Base-by-base conservation (phyloP, 2,888 invertebrate genomes). In the Ariolimax columbianus region DNA sequence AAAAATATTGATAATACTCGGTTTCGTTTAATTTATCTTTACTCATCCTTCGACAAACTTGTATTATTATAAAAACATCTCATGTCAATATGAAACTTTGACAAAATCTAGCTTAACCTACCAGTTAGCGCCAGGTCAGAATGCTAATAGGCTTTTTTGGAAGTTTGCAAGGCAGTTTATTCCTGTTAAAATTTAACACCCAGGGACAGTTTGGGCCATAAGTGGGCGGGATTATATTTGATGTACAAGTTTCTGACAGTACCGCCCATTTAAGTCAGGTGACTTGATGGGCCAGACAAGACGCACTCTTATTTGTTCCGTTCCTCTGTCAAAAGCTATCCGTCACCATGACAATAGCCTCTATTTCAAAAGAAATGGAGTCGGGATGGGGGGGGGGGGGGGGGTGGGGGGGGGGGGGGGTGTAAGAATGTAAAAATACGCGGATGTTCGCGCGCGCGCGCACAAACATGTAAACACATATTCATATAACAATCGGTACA, bases 251-350 rank as follows among this genome's bases (percentile, higher is more conserved):
- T 75, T 75, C 26, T 33, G 23, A 75, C 75, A 33, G 51, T 2
- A 17, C 75, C 51, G 75, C 75, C 75, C 51, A 47, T 75, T 75
- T 51, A 9, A 33, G 75, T 75, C 75, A 75, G 51, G 75, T 75
- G 75, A 75, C 75, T n/a, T 0, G 30, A 14, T 33, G 33, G 51
- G 19, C 36, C 17, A 11, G 47, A 47, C 51, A 75, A 33, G 19
- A n/a, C 33, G 51, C 51, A 51, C 17, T 75, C 47, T 51, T 75
- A 75, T 75, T 75, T 75, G 75, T 51, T 51, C 30, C 30, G 75
- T 33, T 51, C 33, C 51, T 30, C 75, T 75, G 75, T 75, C 75
- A 75, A 7, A 75, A 51, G 9, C 33, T 75, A 75, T 75, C 51
- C 47, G 51, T 75, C 75, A 75, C 17, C 23, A 11, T 2, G 19